Base-by-base conservation (phyloP, 2,113 vertebrate species). In the Ceratotherium simum region DNA sequence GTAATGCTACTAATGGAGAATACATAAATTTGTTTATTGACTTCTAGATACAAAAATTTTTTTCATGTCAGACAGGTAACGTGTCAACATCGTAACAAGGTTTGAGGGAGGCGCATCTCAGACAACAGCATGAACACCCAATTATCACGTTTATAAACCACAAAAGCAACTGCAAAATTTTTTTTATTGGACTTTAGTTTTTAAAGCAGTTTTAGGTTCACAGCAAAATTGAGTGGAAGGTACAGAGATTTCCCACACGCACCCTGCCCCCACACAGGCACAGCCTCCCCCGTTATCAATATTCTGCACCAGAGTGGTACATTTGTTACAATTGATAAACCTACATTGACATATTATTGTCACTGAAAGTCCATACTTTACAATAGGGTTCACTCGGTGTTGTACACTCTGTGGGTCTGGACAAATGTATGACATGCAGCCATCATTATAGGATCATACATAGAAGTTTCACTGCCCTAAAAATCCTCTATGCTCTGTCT, bases 91-190 rank as follows among this genome's bases (percentile, higher is more conserved):
- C 98, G 97, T 98, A 98, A 98, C 98, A 2, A 33, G 6, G 2
- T 18, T 18, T 9, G 0, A 78, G 97, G 98, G 85, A 1, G 97
- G 79, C 96, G 98, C 98, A 98, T 46, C 0, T 98, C 98, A 98
- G 96, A 92, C 98, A 98, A 0, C 0, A 91, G 97, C 97, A 79
- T 97, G 98, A 62, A 8, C 48, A 72, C 98, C 98, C 98, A 97
- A 8, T 98, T 98, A 98, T 99, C 98, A 98, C 27, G 0, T 0
- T 0, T 1, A 33, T 31, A 97, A 98, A 98, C 98, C 97, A 97
- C 95, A 97, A 98, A 98, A 98, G 98, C 98, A 98, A 98, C 98
- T 46, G 9, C 54, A 91, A 51, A 48, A 54, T 12, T 11, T 27
- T 54, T 78, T 78, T 54, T 78, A 78, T 21, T 21, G 56, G 76